phyloP scores from a whole-genome alignment of 2,113 vertebrate species.

The Romanogobio albipinnatus region DNA sequence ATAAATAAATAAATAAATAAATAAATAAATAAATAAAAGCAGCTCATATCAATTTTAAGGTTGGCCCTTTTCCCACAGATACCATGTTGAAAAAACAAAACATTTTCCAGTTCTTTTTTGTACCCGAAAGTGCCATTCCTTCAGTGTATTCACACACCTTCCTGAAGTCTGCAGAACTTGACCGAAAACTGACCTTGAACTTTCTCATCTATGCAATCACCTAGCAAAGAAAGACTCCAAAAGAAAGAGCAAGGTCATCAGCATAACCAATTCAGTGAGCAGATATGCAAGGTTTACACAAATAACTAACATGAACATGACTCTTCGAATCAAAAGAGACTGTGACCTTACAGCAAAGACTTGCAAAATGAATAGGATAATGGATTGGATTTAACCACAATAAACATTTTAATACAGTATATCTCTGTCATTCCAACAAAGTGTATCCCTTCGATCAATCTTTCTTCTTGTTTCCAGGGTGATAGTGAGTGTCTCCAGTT shows the following conservation, averaged over 20 bases:
- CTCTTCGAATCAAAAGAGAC: neutral
- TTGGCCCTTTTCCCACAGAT: neutral
- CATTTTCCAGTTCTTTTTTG: neutral
- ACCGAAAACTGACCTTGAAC: neutral
- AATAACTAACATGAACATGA: neutral
- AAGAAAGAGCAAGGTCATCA: conserved; percentile 2
- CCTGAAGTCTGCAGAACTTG: too few species aligned
- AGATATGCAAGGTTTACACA: neutral
- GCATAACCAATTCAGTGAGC: neutral
- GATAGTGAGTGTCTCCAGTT: neutral
- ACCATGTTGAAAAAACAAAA: neutral
- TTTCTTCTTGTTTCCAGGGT: neutral
- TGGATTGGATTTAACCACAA: neutral
- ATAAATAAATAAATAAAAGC: neutral
- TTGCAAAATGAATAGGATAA: neutral
- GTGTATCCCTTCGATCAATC: neutral
- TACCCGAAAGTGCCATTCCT: neutral
- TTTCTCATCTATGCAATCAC: neutral
- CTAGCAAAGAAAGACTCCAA: too few species aligned
- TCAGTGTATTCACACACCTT: neutral
- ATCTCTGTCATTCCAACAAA: neutral
- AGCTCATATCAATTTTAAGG: neutral
- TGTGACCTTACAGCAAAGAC: neutral
- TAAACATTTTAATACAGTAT: neutral
- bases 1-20: neutral